A percentile compares a stretch with the other conserved stretches of the same genome.
Evolutionary conservation across 2,888 invertebrate species (phyloP).

Genomic region (Euphydryas editha): DNA sequence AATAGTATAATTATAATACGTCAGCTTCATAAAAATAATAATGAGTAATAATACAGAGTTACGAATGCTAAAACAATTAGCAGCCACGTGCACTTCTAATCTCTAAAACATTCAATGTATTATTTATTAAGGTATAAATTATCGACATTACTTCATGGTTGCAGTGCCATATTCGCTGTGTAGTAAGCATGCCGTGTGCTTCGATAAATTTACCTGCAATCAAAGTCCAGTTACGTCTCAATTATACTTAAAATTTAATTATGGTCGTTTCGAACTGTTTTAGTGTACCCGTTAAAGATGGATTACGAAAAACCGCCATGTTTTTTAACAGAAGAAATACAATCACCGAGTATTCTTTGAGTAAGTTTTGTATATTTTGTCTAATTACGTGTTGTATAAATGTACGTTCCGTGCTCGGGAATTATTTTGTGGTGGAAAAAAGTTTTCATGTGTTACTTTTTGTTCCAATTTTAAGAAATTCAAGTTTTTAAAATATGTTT

Average conservation of each 20-base stretch:
- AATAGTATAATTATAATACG: not conserved
- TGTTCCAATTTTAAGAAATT: not conserved
- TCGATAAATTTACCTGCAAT: slow-evolving; percentile 35
- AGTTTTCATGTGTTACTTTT: too few relatives aligned
- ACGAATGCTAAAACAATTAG: not conserved
- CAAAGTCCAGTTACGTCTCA: slow-evolving; percentile 31
- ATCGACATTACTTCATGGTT: slow-evolving; percentile 16
- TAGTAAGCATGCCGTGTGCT: slow-evolving; percentile 60
- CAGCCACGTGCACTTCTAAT: slow-evolving; percentile 32
- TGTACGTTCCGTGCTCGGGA: too few relatives aligned
- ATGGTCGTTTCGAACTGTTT: slow-evolving; percentile 40
- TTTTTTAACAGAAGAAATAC: slow-evolving; percentile 45
- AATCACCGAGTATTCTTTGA: slow-evolving; percentile 50
- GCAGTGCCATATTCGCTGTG: slow-evolving; percentile 57
- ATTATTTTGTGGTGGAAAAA: too few relatives aligned
- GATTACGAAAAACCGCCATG: slow-evolving; percentile 46
- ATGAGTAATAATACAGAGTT: not conserved
- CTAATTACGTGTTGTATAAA: not conserved
- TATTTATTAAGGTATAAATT: slow-evolving; percentile 46
- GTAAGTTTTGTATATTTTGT: slow-evolving; percentile 51
- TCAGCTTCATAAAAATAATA: too few relatives aligned
- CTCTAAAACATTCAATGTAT: slow-evolving; percentile 54
- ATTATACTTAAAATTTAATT: slow-evolving; percentile 41
- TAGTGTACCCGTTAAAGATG: slow-evolving; percentile 41
- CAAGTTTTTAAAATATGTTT: too few relatives aligned